Evolutionary conservation across 2,888 invertebrate genomes (phyloP), one percentile per base, ranked within the genome.

Genomic region (Sminthurides aquaticus): DNA sequence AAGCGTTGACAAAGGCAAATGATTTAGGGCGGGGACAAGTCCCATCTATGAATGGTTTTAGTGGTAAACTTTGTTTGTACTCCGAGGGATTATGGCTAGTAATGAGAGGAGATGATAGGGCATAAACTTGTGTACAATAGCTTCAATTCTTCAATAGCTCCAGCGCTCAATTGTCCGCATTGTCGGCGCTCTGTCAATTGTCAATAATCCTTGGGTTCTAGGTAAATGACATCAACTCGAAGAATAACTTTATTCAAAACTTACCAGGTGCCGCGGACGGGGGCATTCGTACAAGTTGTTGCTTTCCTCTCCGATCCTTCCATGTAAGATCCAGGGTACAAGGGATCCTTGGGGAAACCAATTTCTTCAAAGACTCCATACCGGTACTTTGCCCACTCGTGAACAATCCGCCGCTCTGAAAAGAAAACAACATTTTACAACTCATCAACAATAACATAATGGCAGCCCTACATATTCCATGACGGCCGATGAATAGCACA

Each of bases 331-430:
- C 80, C 78, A 0, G 85, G 85, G 76, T 85, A 85, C 43, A 84
- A 80, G 1, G 81, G 80, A 76, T 85, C 85, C 57, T 81, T 81
- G 49, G 77, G 77, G 75, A 82, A 84, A 1, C 85, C 85, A 65
- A 83, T 82, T 76, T 86, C 86, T 72, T 86, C 86, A 76, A 86
- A 86, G 5, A 86, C 82, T 2, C 87, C 87, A 78, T 86, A 87
- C 0, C 86, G 82, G 74, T 84, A 85, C 78, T 84, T 85, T 3
- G 84, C 84, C 81, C 86, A 86, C 74, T 86, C 84, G 73, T 83
- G 83, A 0, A 85, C 81, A 52, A 86, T 76, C 26, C 81, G 79
- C 65, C 82, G 80, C 43, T 79, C 79, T 76, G 76, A 49, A 57
- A 69, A 74, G 11, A 52, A 52, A 22, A 18, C 43, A 43, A 18